These are phyloP conservation scores for Trachymyrmex cornetzi DNA, from an alignment of 1,140 invertebrate genomes.

Conservation along the genomic window DNA sequence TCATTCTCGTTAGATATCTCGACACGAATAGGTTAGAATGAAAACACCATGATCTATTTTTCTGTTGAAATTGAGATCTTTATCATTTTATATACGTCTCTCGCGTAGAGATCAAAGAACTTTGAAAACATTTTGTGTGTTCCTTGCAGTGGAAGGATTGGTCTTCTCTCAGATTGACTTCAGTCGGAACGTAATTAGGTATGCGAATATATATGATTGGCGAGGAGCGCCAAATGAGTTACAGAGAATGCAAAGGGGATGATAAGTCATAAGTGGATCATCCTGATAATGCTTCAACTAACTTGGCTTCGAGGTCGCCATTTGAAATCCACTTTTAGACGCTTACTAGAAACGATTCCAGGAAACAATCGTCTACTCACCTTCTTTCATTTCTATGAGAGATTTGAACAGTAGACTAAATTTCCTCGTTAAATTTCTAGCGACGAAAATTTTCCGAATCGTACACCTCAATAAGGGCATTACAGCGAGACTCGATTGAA, in stretches of 20 bases:
- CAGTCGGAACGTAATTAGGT: background rate
- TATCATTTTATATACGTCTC: background rate
- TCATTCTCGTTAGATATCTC: slow-evolving; percentile 15
- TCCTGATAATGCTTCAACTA: slow-evolving; percentile 37
- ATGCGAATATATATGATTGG: background rate
- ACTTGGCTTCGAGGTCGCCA: background rate
- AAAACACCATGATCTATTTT: background rate
- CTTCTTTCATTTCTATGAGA: slow-evolving; percentile 9
- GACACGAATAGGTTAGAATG: background rate
- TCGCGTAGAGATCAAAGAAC: background rate
- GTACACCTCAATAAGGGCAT: slow-evolving; percentile 21
- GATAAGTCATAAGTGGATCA: slow-evolving; percentile 63
- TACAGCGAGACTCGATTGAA: background rate
- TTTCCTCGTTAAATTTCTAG: slow-evolving; percentile 47
- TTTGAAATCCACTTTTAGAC: slow-evolving; percentile 44
- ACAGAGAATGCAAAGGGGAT: slow-evolving; percentile 8
- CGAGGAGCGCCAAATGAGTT: background rate
- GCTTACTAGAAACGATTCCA: slow-evolving; percentile 31
- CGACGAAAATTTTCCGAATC: slow-evolving; percentile 27
- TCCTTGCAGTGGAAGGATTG: background rate
- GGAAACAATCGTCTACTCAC: slow-evolving; percentile 44
- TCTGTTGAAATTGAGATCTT: slow-evolving; percentile 4
- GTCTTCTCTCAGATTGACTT: background rate
- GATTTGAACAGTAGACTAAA: slow-evolving; percentile 21
- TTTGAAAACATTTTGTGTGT: background rate